These are phyloP conservation scores for Zoanthus solanderi DNA, from an alignment of 92 coral and sea anemone genomes.

Conservation along the genomic window DNA sequence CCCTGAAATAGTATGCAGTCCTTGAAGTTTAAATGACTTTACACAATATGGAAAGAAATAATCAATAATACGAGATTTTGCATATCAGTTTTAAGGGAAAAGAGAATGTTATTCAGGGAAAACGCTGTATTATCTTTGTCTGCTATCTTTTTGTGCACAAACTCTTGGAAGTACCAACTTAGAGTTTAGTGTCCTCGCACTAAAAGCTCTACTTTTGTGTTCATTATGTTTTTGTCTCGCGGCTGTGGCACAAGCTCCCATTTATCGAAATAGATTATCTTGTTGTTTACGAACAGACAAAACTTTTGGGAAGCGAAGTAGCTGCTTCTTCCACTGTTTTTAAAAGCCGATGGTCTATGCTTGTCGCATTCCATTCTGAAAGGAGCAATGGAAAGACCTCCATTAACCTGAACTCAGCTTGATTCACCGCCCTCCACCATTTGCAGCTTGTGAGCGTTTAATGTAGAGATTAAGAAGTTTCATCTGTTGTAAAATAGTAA, in stretches of 20 bases:
- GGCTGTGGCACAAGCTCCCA: background rate
- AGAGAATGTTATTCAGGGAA: background rate
- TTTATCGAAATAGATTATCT: background rate
- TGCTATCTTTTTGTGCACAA: background rate
- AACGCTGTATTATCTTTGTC: background rate
- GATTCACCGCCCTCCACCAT: slow-evolving; percentile 73
- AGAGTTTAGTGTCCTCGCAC: background rate
- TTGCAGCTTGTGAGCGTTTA: slow-evolving; percentile 94
- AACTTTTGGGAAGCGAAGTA: background rate
- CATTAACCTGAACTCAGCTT: background rate
- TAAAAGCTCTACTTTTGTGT: background rate
- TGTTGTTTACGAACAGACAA: background rate
- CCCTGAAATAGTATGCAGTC: background rate
- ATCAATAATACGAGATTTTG: background rate
- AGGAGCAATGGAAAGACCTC: background rate
- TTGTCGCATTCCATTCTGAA: background rate
- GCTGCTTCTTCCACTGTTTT: background rate
- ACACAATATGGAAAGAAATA: background rate
- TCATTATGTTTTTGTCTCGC: background rate
- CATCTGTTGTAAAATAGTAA: slow-evolving; percentile 60
- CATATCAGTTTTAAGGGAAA: background rate
- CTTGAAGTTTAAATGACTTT: background rate
- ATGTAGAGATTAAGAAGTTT: slow-evolving; percentile 96
- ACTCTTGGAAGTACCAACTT: background rate
- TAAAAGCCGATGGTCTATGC: background rate